phyloP scores from a whole-genome alignment of 2,888 invertebrate species.

The Ectemnius lituratus region DNA sequence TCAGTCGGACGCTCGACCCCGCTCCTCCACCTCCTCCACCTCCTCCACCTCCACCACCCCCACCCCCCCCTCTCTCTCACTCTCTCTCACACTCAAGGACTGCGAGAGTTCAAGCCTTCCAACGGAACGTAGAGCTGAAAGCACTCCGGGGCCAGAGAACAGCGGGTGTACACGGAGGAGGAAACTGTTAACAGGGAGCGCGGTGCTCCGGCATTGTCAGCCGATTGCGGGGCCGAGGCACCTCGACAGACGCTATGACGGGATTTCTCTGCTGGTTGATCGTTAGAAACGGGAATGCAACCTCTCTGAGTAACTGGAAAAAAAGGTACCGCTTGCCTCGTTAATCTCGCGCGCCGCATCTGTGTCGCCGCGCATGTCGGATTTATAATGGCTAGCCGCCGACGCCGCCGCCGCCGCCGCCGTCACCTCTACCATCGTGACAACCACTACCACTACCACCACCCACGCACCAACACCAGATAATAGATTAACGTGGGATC shows the following conservation, averaged over 20 bases:
- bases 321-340: constrained; percentile 25
- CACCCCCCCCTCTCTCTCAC: too few species aligned
- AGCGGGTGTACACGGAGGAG: constrained; percentile 1
- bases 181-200: neutral
- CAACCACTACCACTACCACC: neutral
- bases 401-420: too few species aligned
- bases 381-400: constrained; percentile 28
- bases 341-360: constrained; percentile 15
- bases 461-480: constrained; percentile 5
- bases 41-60: too few species aligned
- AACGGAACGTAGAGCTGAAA: neutral
- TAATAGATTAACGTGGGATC: constrained; percentile 35
- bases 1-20: neutral
- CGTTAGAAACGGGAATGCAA: too few species aligned
- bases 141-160: neutral
- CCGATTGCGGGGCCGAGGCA: neutral
- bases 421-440: too few species aligned
- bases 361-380: constrained; percentile 23
- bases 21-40: too few species aligned
- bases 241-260: neutral
- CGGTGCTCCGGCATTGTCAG: constrained; percentile 1
- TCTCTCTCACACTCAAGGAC: neutral
- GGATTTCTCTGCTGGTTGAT: too few species aligned
- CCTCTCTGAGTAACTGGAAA: neutral
- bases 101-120: neutral